Evolutionary conservation across 2,113 vertebrate genomes (phyloP).

Genomic region (Microcebus ravelobensis): DNA sequence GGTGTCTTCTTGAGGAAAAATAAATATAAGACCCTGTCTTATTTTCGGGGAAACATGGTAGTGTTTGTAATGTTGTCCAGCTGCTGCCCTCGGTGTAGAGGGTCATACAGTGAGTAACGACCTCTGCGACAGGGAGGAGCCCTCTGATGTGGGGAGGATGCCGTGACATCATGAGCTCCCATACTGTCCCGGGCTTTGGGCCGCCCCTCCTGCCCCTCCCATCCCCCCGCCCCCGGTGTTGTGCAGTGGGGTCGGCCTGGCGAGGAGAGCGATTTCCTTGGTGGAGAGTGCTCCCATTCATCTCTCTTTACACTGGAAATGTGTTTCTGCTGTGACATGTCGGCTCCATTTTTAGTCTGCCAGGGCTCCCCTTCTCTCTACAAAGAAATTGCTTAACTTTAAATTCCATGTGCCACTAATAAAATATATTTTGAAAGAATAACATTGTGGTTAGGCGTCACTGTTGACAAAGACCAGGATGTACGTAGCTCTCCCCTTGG

Average conservation of each 20-base stretch:
- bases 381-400: constrained; percentile 40
- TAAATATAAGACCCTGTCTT: too few species aligned
- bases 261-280: neutral
- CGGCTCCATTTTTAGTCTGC: neutral
- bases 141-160: accelerated
- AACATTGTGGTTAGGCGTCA: constrained; percentile 51
- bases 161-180: accelerated
- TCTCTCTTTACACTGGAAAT: neutral
- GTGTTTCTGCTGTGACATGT: neutral
- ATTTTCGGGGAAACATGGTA: too few species aligned
- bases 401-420: constrained; percentile 56
- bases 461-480: neutral
- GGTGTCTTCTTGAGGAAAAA: too few species aligned
- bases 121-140: neutral
- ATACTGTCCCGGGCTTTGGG: accelerated
- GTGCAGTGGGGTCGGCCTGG: neutral
- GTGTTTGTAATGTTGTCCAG: neutral
- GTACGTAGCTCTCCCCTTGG: neutral
- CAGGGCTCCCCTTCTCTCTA: constrained; percentile 20
- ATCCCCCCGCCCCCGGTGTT: too few species aligned
- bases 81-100: neutral
- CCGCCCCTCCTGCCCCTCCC: neutral
- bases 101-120: accelerated
- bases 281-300: accelerated
- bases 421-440: constrained; percentile 69